Base-by-base conservation (phyloP, 1,140 invertebrate genomes). In the Zophobas morio region DNA sequence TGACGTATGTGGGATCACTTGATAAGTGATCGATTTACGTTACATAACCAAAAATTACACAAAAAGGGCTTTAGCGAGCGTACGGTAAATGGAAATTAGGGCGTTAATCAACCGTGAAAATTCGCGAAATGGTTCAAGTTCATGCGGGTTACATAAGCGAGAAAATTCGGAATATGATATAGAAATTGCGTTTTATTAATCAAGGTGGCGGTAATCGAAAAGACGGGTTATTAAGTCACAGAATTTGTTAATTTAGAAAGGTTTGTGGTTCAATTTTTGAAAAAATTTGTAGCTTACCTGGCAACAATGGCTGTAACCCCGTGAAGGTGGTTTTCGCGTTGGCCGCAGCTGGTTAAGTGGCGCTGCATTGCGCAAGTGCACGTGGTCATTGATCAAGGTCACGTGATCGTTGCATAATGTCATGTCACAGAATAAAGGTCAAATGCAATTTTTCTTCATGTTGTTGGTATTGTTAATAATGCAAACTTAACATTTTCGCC, bases 381-480 rank as follows among this genome's bases (percentile, higher is more conserved):
- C 60, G 60, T 66, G 60, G 37, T n/a, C 37, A 66, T 66, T 36
- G 60, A 66, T 66, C 60, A 66, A 66, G 39, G 60, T 66, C 60
- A 66, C 60, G 60, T 66, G 60, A 40, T 66, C 42, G n/a, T 51
- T 51, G 49, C 49, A 51, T 51, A 51, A 51, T 51, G 60, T 66
- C 60, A 39, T 36, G 36, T 60, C 34, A 35, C 37, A 36, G 36
- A 60, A 20, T 20, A 20, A 20, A 20, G 20, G 20, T 20, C 20
- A 20, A 20, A 20, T 20, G 20, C 20, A 20, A 20, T 20, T 20
- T 20, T 20, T 20, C 20, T 20, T 20, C 20, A 20, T 20, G 20
- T 20, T 20, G 20, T 20, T 20, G 20, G 20, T 20, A 20, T 20
- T 20, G 20, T 20, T 20, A 20, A 20, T 20, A 20, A 20, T 20